Evolutionary conservation across 2,797 vertebrate genomes (phyloP).

Genomic region (Hemitrygon akajei): DNA sequence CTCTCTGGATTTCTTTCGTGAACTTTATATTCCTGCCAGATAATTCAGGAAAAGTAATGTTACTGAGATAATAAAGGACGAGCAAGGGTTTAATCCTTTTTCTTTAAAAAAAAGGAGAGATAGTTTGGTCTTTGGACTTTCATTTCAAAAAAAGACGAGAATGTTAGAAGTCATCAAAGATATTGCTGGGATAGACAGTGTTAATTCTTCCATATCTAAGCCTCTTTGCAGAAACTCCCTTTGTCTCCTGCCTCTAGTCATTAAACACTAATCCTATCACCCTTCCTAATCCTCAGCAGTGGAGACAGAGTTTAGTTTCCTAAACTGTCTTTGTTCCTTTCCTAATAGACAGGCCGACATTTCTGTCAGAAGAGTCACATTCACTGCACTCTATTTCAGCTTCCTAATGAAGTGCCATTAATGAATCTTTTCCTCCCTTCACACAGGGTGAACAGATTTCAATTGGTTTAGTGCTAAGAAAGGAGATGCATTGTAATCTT

Average conservation of each 20-base stretch:
- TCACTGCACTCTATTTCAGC: slow-evolving; percentile 58
- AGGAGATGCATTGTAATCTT: slow-evolving; percentile 58
- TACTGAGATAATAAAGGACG: neutral
- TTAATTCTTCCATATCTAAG: slow-evolving; percentile 99
- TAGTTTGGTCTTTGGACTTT: slow-evolving; percentile 41
- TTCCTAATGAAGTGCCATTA: slow-evolving; percentile 78
- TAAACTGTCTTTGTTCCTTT: slow-evolving; percentile 74
- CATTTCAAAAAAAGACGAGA: slow-evolving; percentile 54
- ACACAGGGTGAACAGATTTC: slow-evolving; percentile 56
- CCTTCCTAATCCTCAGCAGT: slow-evolving; percentile 91
- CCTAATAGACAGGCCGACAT: slow-evolving; percentile 72
- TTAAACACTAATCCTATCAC: slow-evolving; percentile 99
- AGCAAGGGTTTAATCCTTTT: neutral
- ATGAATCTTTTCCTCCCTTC: slow-evolving; percentile 72
- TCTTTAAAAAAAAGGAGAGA: neutral
- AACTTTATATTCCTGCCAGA: neutral
- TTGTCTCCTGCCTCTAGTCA: slow-evolving; percentile 99
- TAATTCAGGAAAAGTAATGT: neutral
- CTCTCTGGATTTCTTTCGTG: neutral
- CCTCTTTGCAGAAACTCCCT: slow-evolving; percentile 98
- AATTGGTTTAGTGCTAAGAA: slow-evolving; percentile 64
- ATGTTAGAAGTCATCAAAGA: slow-evolving; percentile 64
- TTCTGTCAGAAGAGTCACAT: slow-evolving; percentile 59
- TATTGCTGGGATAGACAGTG: slow-evolving; percentile 74
- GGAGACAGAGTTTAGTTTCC: slow-evolving; percentile 80